phyloP scores from a whole-genome alignment of 1,140 invertebrate species.

The Caenorhabditis briggsae region DNA sequence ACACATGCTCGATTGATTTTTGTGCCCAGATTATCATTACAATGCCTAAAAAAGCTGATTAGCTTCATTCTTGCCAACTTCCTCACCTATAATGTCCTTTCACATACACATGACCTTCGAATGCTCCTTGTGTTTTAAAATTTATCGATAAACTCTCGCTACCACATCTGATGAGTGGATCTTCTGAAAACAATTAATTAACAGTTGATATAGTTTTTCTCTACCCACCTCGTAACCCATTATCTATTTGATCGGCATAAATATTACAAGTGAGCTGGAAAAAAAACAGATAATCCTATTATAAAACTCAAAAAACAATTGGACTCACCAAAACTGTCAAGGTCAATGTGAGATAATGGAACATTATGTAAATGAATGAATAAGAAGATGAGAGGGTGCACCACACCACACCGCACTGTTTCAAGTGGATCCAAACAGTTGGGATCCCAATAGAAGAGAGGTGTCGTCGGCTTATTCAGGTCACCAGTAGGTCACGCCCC shows the following conservation, averaged over 20 bases:
- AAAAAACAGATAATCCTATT: background rate
- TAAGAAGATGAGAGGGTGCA: background rate
- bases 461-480: slow-evolving; percentile 39
- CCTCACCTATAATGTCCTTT: slow-evolving; percentile 66
- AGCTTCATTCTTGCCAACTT: background rate
- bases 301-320: background rate
- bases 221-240: slow-evolving; percentile 61
- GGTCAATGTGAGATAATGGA: slow-evolving; percentile 51
- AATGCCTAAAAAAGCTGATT: too few relatives aligned
- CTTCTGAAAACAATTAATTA: slow-evolving; percentile 59
- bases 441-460: background rate
- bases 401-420: slow-evolving; percentile 32
- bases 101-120: slow-evolving; percentile 69
- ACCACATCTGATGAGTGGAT: slow-evolving; percentile 66
- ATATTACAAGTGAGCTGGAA: slow-evolving; percentile 29
- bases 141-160: slow-evolving; percentile 64
- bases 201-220: background rate
- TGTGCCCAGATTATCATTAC: too few relatives aligned
- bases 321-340: slow-evolving; percentile 37
- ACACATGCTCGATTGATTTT: too few relatives aligned
- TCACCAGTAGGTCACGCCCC: slow-evolving; percentile 51
- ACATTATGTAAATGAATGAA: slow-evolving; percentile 42
- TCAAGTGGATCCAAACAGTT: slow-evolving; percentile 52
- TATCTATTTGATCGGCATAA: slow-evolving; percentile 63
- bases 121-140: slow-evolving; percentile 66